Percentiles rank a stretch among this genome's conserved stretches.
Evolutionary conservation across 1,140 invertebrate genomes (phyloP).

Genomic region (Apis cerana): DNA sequence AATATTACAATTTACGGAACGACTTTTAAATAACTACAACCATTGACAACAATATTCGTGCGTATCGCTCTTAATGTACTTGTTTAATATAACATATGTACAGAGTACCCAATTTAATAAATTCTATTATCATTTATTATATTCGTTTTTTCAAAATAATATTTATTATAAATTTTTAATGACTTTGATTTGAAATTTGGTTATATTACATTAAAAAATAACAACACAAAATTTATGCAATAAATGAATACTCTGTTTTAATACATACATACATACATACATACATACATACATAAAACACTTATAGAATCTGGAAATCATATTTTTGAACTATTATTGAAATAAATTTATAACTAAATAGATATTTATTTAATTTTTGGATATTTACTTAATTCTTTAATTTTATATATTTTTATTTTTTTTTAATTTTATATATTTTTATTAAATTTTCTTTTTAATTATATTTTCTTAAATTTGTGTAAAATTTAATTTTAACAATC

Average conservation of each 20-base stretch:
- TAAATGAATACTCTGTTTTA: conserved; percentile 28
- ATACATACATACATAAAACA: conserved; percentile 19
- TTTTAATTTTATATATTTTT: background rate
- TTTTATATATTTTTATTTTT: background rate
- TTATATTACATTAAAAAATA: background rate
- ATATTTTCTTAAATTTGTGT: conserved; percentile 46
- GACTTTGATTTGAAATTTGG: background rate
- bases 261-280: conserved; percentile 23
- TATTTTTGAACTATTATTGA: conserved; percentile 4
- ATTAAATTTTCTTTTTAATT: conserved; percentile 37
- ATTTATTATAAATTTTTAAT: conserved; percentile 6
- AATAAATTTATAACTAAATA: conserved; percentile 1
- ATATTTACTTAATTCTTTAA: background rate
- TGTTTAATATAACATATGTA: conserved; percentile 31
- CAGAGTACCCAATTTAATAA: conserved; percentile 36
- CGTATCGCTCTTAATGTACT: conserved; percentile 36
- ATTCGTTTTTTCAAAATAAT: background rate
- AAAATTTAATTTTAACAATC: conserved; percentile 51
- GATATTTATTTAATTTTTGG: background rate
- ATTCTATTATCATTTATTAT: background rate
- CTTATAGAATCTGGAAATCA: conserved; percentile 10
- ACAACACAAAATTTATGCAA: conserved; percentile 1
- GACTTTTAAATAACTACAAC: conserved; percentile 75
- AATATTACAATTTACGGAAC: conserved; percentile 76
- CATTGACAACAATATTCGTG: conserved; percentile 73